Conservation (phyloP, 2,888 invertebrate species). For the Cephus spinipes region DNA sequence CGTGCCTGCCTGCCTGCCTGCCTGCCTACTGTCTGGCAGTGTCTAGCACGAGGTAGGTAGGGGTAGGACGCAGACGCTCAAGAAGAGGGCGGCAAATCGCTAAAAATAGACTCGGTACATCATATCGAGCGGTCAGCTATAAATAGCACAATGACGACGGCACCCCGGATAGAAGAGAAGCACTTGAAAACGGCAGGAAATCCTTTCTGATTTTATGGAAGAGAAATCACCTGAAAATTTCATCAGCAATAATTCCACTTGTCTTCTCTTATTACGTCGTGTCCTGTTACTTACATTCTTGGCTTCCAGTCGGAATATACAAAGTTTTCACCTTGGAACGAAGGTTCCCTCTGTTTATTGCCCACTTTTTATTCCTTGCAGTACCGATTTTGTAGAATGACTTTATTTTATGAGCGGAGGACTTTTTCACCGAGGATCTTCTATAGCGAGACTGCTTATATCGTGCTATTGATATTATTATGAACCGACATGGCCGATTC, state of each 20-base stretch:
- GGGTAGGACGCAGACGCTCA: conserved; percentile 29
- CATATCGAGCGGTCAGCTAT: conserved; percentile 61
- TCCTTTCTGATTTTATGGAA: neutral
- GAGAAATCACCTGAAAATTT: neutral
- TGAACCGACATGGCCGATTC: neutral
- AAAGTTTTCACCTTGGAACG: neutral
- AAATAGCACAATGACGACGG: conserved; percentile 49
- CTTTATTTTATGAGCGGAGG: neutral
- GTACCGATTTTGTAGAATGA: neutral
- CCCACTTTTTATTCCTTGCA: neutral
- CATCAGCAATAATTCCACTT: neutral
- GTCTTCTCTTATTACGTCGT: neutral
- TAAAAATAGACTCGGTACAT: conserved; percentile 60
- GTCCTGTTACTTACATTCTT: neutral
- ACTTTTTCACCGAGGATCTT: neutral
- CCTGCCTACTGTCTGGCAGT: neutral
- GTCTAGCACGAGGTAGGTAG: conserved; percentile 11
- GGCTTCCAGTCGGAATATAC: neutral
- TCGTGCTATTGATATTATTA: neutral
- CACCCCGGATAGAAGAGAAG: conserved; percentile 6
- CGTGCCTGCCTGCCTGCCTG: neutral
- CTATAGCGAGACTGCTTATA: neutral
- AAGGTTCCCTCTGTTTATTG: neutral
- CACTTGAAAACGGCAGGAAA: conserved; percentile 1
- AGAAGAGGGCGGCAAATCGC: conserved; percentile 50